Conservation (phyloP, 2,797 vertebrate genomes). For the Neopelma chrysocephalum region DNA sequence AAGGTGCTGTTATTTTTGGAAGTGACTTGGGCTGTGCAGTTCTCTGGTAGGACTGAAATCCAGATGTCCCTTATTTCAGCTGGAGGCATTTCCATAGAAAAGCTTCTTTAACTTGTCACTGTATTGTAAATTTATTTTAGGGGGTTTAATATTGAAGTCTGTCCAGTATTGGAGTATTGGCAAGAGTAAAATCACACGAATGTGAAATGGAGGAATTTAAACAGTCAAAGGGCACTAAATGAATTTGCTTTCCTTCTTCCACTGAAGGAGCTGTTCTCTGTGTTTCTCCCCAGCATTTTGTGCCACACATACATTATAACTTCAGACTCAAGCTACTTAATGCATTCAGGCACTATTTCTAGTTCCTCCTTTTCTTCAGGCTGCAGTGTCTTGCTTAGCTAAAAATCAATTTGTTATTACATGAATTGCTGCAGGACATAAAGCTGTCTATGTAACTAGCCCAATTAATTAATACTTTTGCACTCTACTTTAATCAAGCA, state of each 20-base stretch:
- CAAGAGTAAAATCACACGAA: neutral
- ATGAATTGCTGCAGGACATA: constrained; percentile 54
- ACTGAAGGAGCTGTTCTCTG: neutral
- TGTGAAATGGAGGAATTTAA: constrained; percentile 31
- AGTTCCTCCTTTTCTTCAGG: constrained; percentile 1
- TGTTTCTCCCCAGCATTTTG: constrained; percentile 12
- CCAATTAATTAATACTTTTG: constrained; percentile 60
- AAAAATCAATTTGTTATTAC: constrained; percentile 67
- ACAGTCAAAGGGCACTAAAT: constrained; percentile 34
- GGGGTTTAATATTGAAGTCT: neutral
- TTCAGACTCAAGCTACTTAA: constrained; percentile 1
- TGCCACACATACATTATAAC: neutral
- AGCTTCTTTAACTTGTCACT: constrained; percentile 12
- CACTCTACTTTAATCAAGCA: constrained; percentile 55
- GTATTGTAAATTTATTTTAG: constrained; percentile 28
- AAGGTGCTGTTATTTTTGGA: constrained; percentile 45
- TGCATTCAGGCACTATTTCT: constrained; percentile 4
- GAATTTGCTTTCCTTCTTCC: constrained; percentile 13
- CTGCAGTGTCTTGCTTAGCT: neutral
- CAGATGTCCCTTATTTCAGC: constrained; percentile 12
- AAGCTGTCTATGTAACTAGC: constrained; percentile 38
- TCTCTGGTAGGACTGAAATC: constrained; percentile 12
- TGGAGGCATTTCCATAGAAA: constrained; percentile 23
- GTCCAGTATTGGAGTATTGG: neutral
- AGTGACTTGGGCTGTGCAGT: neutral